Conservation (phyloP, 1,140 invertebrate species). For the Bombus waltoni region DNA sequence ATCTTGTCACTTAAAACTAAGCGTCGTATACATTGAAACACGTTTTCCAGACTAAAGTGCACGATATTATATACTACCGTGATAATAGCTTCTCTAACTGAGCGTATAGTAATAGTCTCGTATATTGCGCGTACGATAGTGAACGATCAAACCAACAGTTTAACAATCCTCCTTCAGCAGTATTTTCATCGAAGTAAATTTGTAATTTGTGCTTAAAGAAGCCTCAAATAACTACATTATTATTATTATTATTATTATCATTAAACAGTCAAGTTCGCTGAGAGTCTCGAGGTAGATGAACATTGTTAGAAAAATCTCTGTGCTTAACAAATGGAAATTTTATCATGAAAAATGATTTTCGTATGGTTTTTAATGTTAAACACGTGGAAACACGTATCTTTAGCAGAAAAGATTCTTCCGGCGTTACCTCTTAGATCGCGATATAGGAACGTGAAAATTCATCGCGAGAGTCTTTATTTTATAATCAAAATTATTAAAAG, state of each 20-base stretch:
- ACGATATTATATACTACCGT: constrained; percentile 37
- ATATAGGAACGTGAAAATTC: too few relatives aligned
- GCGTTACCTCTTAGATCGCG: too few relatives aligned
- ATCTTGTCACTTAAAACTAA: constrained; percentile 31
- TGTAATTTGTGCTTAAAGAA: background rate
- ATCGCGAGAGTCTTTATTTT: too few relatives aligned
- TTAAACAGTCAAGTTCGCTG: too few relatives aligned
- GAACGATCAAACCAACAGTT: background rate
- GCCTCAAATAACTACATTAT: too few relatives aligned
- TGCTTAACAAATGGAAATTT: too few relatives aligned
- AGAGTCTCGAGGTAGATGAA: background rate
- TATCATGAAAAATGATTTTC: too few relatives aligned
- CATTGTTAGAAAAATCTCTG: background rate
- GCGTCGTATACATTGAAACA: background rate
- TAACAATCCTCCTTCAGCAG: background rate
- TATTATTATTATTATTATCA: too few relatives aligned
- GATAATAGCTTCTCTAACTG: constrained; percentile 13
- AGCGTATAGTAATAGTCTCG: background rate
- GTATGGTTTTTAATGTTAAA: too few relatives aligned
- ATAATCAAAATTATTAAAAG: too few relatives aligned
- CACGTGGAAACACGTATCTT: too few relatives aligned
- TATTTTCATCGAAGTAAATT: background rate
- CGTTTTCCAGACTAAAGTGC: background rate
- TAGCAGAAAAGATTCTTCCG: too few relatives aligned
- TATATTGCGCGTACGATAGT: background rate